These are phyloP conservation scores for Cryptotis parvus DNA, from an alignment of 2,113 vertebrate genomes.

Conservation along the genomic window DNA sequence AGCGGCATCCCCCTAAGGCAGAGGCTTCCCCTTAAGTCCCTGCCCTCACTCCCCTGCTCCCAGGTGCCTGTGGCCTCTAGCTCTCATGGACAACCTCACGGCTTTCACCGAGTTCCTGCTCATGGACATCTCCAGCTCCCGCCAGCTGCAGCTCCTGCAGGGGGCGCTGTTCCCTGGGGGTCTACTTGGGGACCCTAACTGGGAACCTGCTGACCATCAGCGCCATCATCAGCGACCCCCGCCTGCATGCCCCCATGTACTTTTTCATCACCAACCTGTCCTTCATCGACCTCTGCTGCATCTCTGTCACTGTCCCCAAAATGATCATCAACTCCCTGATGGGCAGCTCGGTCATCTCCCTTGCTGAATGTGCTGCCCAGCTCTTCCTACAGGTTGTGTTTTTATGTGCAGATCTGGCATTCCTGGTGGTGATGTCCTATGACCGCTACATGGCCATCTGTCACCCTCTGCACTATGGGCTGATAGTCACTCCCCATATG, in stretches of 20 bases:
- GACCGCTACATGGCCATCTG: constrained; percentile 59
- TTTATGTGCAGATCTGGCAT: not conserved
- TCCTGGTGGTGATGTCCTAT: constrained; percentile 32
- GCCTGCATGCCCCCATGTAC: not conserved
- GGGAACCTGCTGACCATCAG: not conserved
- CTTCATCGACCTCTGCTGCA: not conserved
- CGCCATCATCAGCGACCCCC: not conserved
- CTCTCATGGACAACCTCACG: too few relatives aligned
- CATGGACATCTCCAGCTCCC: too few relatives aligned
- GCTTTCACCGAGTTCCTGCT: too few relatives aligned
- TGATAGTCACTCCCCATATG: not conserved
- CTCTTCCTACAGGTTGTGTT: not conserved
- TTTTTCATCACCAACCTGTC: not conserved
- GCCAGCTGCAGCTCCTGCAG: too few relatives aligned
- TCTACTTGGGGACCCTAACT: not conserved
- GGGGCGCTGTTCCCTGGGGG: too few relatives aligned
- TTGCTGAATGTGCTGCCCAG: not conserved
- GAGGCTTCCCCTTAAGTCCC: too few relatives aligned
- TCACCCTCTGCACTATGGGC: constrained; percentile 4
- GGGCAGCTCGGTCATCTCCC: not conserved
- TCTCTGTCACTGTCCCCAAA: constrained; percentile 21
- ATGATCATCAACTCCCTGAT: not conserved
- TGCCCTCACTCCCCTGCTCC: too few relatives aligned
- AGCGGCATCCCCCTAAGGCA: too few relatives aligned
- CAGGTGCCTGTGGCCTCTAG: too few relatives aligned